Evolutionary conservation across 2,888 invertebrate species (phyloP), one percentile per base, ranked within the genome.

Genomic region (Apeira syringaria): DNA sequence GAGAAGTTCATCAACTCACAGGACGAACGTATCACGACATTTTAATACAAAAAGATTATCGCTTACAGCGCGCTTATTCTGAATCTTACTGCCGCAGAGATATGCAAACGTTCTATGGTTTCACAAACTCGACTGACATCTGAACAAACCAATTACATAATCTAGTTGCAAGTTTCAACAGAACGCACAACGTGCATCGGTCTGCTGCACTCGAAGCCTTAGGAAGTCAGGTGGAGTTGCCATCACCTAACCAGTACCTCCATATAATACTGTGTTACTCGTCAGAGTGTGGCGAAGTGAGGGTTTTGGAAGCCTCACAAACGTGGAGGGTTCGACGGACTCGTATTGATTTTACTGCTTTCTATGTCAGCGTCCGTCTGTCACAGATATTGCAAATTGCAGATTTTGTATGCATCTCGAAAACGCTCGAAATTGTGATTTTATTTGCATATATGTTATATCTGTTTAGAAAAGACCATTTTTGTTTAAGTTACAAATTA

Each of bases 291-390:
- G 20, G 22, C 7, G 20, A 10, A 27, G 36, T 15, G 36, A 56
- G 9, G 33, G 61, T 61, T 59, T 68, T 66, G 76, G 15, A 75
- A 76, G 66, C 75, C 76, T 46, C 59, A 61, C 50, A 15, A 15
- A 2, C 15, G 36, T 30, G 35, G 37, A 28, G 44, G 61, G 76
- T 74, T 75, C 74, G 66, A 59, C 55, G 73, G 52, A 65, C 73
- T 64, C 25, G 45, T 66, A 71, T 70, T 60, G 69, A 68, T 71
- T 62, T 44, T 46, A 36, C 40, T 27, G 40, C 39, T 42, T 50
- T 50, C 50, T 52, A 46, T 41, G 47, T 47, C 43, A 43, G 37
- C 40, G 22, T 27, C 32, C 4, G 15, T 15, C 15, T 15, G 4
- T 15, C 15, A 4, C 15, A 15, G 4, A 15, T 46, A 38, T 32